Conservation (phyloP, 2,113 vertebrate genomes). For the Leucoraja erinaceus region DNA sequence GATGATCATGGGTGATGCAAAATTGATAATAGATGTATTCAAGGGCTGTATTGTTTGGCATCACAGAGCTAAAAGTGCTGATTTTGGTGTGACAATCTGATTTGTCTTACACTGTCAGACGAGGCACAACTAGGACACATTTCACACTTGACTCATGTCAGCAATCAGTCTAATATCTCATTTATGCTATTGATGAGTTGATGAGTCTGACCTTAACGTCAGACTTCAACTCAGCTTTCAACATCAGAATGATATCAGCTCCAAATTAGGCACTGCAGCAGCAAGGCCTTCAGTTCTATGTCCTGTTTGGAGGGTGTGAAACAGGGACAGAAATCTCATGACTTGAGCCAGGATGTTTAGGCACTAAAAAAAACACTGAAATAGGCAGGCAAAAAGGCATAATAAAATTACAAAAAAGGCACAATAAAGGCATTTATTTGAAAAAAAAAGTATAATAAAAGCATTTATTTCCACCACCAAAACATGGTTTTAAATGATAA, state of each 20-base stretch:
- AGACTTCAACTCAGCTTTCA: neutral
- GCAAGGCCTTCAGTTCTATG: neutral
- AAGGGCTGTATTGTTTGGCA: neutral
- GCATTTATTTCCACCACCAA: no score
- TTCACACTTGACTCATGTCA: neutral
- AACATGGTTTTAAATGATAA: no score
- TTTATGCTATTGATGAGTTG: neutral
- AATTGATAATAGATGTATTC: neutral
- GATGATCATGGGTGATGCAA: neutral
- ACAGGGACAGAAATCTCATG: neutral
- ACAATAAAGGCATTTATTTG: no score
- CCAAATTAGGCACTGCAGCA: neutral
- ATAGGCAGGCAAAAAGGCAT: no score
- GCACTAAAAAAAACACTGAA: no score
- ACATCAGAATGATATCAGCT: conserved; percentile 20
- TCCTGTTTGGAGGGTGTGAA: neutral
- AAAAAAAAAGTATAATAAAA: no score
- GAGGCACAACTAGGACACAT: neutral
- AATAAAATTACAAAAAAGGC: no score
- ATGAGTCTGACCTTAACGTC: neutral
- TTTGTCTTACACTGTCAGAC: neutral
- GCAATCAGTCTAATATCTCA: conserved; percentile 17
- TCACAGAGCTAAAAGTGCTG: neutral
- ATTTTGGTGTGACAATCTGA: conserved; percentile 11
- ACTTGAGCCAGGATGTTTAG: neutral